phyloP scores from a whole-genome alignment of 2,888 invertebrate genomes.

The Melanotus villosus region DNA sequence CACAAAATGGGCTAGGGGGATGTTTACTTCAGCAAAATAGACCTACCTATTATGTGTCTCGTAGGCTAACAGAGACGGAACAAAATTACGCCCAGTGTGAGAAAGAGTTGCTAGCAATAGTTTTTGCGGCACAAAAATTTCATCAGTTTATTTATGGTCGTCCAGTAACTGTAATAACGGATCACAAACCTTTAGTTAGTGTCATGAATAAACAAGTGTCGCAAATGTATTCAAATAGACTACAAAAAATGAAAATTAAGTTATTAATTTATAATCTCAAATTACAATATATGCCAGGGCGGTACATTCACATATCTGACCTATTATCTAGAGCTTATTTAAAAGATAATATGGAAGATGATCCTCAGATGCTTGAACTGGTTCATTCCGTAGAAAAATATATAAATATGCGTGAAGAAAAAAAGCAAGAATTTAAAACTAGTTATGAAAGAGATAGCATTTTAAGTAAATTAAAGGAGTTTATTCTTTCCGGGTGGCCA shows the following conservation, averaged over 20 bases:
- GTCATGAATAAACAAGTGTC: conserved; percentile 24
- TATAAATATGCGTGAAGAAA: background rate
- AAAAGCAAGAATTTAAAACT: no score
- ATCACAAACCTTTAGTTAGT: conserved; percentile 29
- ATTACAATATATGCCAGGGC: conserved; percentile 30
- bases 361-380: background rate
- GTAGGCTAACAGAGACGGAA: conserved; percentile 21
- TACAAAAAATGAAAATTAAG: conserved; percentile 24
- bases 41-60: conserved; percentile 29
- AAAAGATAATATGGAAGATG: no score
- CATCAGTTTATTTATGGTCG: conserved; percentile 34
- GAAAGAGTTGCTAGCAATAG: conserved; percentile 33
- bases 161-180: conserved; percentile 16
- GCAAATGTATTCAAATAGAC: background rate
- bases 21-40: background rate
- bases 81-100: conserved; percentile 33
- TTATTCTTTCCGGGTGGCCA: no score
- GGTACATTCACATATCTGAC: no score
- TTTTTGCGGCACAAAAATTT: conserved; percentile 36
- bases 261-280: conserved; percentile 21
- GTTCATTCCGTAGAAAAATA: background rate
- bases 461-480: no score
- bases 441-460: no score
- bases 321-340: no score
- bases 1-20: conserved; percentile 5